Evolutionary conservation across 1,140 invertebrate genomes (phyloP).

Genomic region (Panagrolaimus sp.): DNA sequence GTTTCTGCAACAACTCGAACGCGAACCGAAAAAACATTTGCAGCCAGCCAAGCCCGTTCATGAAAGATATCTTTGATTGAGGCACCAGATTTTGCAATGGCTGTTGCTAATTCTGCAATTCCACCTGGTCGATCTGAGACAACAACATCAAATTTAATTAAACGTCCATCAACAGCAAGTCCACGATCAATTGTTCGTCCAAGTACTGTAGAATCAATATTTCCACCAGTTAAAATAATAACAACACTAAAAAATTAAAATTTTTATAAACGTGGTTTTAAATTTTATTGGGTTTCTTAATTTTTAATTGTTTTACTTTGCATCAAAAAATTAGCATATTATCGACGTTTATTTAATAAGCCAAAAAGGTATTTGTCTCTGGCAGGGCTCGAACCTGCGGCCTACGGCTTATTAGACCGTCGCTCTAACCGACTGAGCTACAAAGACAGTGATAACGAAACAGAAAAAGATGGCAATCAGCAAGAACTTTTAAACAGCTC

Average conservation of each 20-base stretch:
- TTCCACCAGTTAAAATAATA: conserved; percentile 77
- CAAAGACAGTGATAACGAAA: background rate
- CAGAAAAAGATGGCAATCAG: too few relatives aligned
- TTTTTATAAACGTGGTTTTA: conserved; percentile 35
- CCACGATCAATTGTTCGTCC: conserved; percentile 81
- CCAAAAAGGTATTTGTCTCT: conserved; percentile 23
- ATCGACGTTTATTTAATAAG: too few relatives aligned
- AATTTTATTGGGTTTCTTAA: conserved; percentile 41
- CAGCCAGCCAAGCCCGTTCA: conserved; percentile 81
- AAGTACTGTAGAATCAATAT: conserved; percentile 84
- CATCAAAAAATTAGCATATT: background rate
- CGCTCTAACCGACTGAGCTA: conserved; percentile 39
- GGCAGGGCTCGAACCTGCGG: conserved; percentile 37
- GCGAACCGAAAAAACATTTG: conserved; percentile 71
- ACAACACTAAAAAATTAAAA: conserved; percentile 69
- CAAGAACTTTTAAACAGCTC: too few relatives aligned
- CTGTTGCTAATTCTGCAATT: conserved; percentile 75
- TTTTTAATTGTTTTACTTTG: background rate
- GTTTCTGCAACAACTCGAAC: conserved; percentile 80
- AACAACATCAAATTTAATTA: conserved; percentile 78
- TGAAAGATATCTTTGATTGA: conserved; percentile 90
- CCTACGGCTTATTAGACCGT: conserved; percentile 37
- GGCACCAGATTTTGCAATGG: conserved; percentile 73
- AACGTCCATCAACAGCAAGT: conserved; percentile 76
- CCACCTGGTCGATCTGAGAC: conserved; percentile 76